These are phyloP conservation scores for Watsonalla cultraria DNA, from an alignment of 2,888 invertebrate genomes.

Conservation along the genomic window DNA sequence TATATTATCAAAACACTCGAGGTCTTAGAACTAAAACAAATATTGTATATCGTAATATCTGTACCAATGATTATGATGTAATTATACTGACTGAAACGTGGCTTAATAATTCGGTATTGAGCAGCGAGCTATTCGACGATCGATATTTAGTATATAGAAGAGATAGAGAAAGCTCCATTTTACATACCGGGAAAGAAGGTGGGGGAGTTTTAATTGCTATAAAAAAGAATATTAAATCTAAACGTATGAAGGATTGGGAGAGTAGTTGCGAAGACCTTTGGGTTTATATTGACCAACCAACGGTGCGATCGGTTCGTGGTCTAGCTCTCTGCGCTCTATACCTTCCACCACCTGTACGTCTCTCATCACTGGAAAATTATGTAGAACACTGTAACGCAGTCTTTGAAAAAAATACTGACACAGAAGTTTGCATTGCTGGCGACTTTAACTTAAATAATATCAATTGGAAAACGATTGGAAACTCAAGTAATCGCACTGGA, in stretches of 20 bases:
- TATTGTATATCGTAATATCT: not conserved
- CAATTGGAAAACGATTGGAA: conserved; percentile 1
- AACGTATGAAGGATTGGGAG: conserved; percentile 5
- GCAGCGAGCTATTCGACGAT: conserved; percentile 1
- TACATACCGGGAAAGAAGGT: not conserved
- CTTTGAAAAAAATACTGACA: not conserved
- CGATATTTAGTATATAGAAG: conserved; percentile 2
- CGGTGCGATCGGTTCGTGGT: not conserved
- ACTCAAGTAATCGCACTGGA: no score
- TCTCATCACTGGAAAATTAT: conserved; percentile 4
- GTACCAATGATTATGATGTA: no score
- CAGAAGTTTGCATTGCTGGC: conserved; percentile 2
- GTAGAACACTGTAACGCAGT: conserved; percentile 2
- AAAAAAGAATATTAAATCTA: conserved; percentile 1
- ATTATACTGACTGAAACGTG: conserved; percentile 1
- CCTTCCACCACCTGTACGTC: conserved; percentile 6
- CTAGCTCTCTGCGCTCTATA: conserved; percentile 8
- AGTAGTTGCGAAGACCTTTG: conserved; percentile 8
- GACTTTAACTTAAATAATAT: conserved; percentile 7
- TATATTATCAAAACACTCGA: not conserved
- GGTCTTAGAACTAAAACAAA: conserved; percentile 2
- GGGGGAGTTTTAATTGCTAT: no score
- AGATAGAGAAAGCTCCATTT: not conserved
- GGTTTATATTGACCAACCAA: conserved; percentile 3
- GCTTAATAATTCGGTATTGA: not conserved